Percentiles rank a stretch among this genome's conserved stretches.
These are phyloP conservation scores for Pandion haliaetus DNA, from an alignment of 2,113 vertebrate genomes.

Conservation along the genomic window DNA sequence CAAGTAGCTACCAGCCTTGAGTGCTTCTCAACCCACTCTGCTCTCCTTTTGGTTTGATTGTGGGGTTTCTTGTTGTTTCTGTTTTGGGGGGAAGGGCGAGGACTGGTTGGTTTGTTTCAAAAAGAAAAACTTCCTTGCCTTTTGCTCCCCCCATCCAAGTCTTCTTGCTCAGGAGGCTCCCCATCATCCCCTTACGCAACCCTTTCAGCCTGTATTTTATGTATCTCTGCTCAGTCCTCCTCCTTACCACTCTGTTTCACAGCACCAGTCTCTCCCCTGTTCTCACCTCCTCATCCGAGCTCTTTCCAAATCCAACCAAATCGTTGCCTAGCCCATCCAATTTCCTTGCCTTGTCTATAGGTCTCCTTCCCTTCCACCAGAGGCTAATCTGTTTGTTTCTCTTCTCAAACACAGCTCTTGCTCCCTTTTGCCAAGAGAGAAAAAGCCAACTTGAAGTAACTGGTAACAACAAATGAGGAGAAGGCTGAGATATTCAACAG, in stretches of 20 bases:
- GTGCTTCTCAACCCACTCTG: background rate
- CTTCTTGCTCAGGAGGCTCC: background rate
- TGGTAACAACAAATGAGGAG: background rate
- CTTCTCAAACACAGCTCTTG: background rate
- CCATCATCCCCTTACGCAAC: background rate
- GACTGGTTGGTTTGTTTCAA: background rate
- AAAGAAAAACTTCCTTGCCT: background rate
- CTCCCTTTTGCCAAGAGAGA: background rate
- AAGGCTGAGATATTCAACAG: background rate
- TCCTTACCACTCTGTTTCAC: background rate
- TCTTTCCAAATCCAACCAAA: background rate
- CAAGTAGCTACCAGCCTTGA: background rate
- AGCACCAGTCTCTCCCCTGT: background rate
- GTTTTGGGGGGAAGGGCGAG: too few species aligned
- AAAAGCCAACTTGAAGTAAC: background rate
- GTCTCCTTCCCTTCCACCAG: background rate
- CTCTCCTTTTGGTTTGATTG: background rate
- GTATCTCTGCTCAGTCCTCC: background rate
- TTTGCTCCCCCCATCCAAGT: background rate
- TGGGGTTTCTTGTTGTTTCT: rapidly evolving
- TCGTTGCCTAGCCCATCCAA: background rate
- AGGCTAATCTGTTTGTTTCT: background rate
- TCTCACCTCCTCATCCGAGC: background rate
- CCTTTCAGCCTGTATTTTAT: background rate
- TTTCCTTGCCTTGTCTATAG: background rate